phyloP scores from a whole-genome alignment of 2,113 vertebrate genomes.

The Hemiprocne comata region DNA sequence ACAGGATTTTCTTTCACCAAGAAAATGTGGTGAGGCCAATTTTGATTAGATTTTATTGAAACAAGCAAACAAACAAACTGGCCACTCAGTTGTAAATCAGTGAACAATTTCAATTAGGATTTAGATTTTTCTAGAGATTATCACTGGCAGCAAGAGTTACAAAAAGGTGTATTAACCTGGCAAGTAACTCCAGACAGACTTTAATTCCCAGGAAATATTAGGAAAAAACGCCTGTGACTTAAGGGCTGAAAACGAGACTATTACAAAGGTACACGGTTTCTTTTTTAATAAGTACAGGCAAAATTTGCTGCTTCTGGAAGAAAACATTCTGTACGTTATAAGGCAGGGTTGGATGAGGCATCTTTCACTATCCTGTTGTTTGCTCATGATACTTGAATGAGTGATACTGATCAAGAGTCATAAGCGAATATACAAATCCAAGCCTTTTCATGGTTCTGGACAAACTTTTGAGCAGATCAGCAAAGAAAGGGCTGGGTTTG shows the following conservation, averaged over 20 bases:
- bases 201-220: not conserved
- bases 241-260: not conserved
- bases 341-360: not conserved
- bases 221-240: not conserved
- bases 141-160: not conserved
- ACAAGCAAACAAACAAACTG: not conserved
- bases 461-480: fast-evolving
- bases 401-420: not conserved
- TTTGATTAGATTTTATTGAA: not conserved
- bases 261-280: fast-evolving
- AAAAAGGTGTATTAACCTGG: not conserved
- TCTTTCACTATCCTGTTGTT: not conserved
- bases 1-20: not conserved
- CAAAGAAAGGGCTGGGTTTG: not conserved
- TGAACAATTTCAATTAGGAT: not conserved
- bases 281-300: not conserved
- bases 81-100: not conserved
- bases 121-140: not conserved
- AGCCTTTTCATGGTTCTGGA: not conserved
- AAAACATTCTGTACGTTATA: not conserved
- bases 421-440: not conserved
- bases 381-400: not conserved
- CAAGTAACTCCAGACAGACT: not conserved
- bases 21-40: not conserved
- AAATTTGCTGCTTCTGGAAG: not conserved